Percentiles rank a stretch among this genome's conserved stretches.
phyloP scores from a whole-genome alignment of 1,140 invertebrate genomes.

The Luehdorfia chinensis region DNA sequence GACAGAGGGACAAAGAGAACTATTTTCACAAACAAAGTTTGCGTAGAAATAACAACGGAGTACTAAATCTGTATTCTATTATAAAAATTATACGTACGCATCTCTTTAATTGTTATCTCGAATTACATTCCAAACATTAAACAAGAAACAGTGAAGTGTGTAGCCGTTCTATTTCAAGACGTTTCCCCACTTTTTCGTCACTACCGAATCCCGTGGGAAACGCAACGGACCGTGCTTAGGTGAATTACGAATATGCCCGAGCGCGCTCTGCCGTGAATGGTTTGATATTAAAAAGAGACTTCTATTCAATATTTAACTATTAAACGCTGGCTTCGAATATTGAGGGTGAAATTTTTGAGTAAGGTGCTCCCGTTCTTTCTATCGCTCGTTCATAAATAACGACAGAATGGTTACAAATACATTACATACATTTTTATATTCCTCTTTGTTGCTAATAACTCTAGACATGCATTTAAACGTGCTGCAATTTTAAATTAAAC shows the following conservation, averaged over 20 bases:
- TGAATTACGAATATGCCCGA: not conserved
- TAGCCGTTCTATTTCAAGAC: not conserved
- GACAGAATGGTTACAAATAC: not conserved
- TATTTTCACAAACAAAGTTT: too few species aligned
- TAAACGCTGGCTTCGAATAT: not conserved
- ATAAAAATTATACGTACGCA: too few species aligned
- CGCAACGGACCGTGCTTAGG: not conserved
- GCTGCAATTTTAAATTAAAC: too few species aligned
- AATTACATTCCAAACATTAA: too few species aligned
- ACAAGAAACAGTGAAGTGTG: not conserved
- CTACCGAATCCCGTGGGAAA: not conserved
- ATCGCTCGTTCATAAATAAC: not conserved
- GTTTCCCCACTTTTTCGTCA: slow-evolving; percentile 9
- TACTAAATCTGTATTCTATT: too few species aligned
- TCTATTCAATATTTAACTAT: slow-evolving; percentile 10
- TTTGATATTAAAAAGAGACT: not conserved
- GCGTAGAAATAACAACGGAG: too few species aligned
- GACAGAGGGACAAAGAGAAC: too few species aligned
- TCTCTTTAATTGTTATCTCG: too few species aligned
- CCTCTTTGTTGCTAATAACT: not conserved
- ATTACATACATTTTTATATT: not conserved
- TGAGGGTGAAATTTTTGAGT: not conserved
- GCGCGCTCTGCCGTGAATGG: slow-evolving; percentile 4
- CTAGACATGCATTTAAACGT: too few species aligned
- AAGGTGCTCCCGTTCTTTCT: not conserved